Conservation (phyloP, 2,888 invertebrate genomes). For the Drosophila falleni region DNA sequence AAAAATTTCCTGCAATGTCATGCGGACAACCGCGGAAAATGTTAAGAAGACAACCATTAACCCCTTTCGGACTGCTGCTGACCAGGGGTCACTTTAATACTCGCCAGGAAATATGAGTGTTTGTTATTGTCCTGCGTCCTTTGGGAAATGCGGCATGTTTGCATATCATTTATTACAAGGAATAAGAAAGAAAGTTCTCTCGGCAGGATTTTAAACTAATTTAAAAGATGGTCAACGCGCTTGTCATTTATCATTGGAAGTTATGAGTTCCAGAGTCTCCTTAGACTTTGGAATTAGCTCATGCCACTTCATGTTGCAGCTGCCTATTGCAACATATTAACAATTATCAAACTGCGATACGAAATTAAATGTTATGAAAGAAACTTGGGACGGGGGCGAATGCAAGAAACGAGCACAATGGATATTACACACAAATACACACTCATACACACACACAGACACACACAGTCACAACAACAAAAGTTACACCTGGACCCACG, state of each 20-base stretch:
- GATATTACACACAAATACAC: slow-evolving; percentile 22
- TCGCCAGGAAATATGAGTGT: slow-evolving; percentile 68
- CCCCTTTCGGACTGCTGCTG: slow-evolving; percentile 54
- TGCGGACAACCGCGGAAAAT: slow-evolving; percentile 69
- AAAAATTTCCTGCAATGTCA: slow-evolving; percentile 51
- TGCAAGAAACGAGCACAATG: slow-evolving; percentile 43
- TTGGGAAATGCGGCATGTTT: slow-evolving; percentile 67
- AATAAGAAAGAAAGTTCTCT: neutral
- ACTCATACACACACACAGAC: slow-evolving; percentile 21
- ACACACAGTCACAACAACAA: slow-evolving; percentile 36
- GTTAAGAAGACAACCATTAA: slow-evolving; percentile 58
- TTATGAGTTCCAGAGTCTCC: slow-evolving; percentile 3
- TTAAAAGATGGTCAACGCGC: slow-evolving; percentile 17
- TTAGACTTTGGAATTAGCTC: slow-evolving; percentile 18
- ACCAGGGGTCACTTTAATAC: slow-evolving; percentile 63
- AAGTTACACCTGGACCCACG: slow-evolving; percentile 79
- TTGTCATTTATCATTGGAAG: slow-evolving; percentile 14
- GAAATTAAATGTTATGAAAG: slow-evolving; percentile 69
- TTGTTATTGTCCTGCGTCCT: slow-evolving; percentile 59
- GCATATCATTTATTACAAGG: slow-evolving; percentile 66
- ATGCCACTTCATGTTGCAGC: slow-evolving; percentile 42
- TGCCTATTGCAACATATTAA: slow-evolving; percentile 54
- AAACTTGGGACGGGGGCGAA: slow-evolving; percentile 41
- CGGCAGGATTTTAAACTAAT: slow-evolving; percentile 24
- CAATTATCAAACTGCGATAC: slow-evolving; percentile 43